Percentiles rank a stretch among this genome's conserved stretches.
phyloP scores from a whole-genome alignment of 2,797 vertebrate species.

The Netta rufina region DNA sequence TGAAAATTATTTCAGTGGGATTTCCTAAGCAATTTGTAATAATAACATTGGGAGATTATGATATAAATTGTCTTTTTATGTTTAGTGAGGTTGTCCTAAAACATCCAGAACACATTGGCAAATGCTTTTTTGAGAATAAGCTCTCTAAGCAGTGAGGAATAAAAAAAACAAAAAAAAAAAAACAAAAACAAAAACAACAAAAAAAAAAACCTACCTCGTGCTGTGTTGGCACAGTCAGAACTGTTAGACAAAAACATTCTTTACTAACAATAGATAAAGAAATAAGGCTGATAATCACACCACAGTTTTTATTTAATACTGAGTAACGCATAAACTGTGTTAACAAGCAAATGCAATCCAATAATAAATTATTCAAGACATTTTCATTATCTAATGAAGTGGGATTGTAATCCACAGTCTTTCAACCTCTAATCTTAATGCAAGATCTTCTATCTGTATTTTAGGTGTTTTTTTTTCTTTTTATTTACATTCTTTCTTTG shows the following conservation, averaged over 20 bases:
- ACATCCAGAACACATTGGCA: neutral
- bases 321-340: neutral
- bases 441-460: neutral
- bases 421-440: neutral
- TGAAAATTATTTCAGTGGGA: neutral
- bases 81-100: neutral
- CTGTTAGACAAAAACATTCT: neutral
- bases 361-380: neutral
- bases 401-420: neutral
- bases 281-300: neutral
- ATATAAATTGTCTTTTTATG: neutral
- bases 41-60: neutral
- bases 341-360: neutral
- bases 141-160: neutral
- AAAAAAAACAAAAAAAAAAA: neutral
- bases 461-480: neutral
- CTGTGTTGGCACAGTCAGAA: neutral
- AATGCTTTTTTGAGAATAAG: neutral
- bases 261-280: neutral
- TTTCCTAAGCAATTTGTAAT: neutral
- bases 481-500: neutral
- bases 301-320: neutral
- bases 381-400: neutral
- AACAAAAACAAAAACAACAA: too few species aligned
- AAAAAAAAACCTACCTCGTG: neutral